Base-by-base conservation (phyloP, 2,113 vertebrate genomes). In the Brachypteracias leptosomus region DNA sequence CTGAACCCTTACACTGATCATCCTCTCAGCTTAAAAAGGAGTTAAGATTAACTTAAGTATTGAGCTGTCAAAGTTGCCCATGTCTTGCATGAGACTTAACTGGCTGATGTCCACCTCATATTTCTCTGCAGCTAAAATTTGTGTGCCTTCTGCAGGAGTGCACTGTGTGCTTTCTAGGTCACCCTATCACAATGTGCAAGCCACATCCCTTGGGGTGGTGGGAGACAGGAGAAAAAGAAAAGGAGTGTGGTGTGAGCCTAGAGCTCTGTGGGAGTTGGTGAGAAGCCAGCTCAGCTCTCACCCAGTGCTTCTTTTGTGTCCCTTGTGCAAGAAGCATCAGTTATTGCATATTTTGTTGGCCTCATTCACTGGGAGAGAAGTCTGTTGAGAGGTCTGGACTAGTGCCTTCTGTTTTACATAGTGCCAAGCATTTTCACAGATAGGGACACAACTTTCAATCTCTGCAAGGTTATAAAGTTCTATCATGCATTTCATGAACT, bases 1-100 rank as follows among this genome's bases (percentile, higher is more conserved):
- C 18, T 40, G 36, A 59, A 29, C 70, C 40, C n/a, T 62, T 66
- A 40, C 15, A n/a, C 8, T 0, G 1, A 21, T 49, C 0, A 3
- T 36, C 7, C 35, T 51, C 16, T 33, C 10, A 28, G 17, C 22
- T 70, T 59, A 38, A 71, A 40, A 66, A 55, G 6, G 14, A 54
- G 11, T 1, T 29, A 59, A 25, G 21, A 2, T 8, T 83, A 55
- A 7, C 40, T 70, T 74, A 7, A 11, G 2, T 61, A 54, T 15
- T 33, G 9, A 55, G 38, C 11, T 21, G 15, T 66, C 6, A 57
- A 44, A 71, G 63, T 49, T 61, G 25, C 28, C 31, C 31, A 8
- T 1, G 1, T 85, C 44, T 80, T 54, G 18, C 28, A 18, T 33
- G 72, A n/a, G 31, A 35, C 24, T 46, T 33, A 24, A 16, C 12